Percentiles rank a stretch among this genome's conserved stretches.
Conservation (phyloP, 2,888 invertebrate species). For the Dione vanillae region DNA sequence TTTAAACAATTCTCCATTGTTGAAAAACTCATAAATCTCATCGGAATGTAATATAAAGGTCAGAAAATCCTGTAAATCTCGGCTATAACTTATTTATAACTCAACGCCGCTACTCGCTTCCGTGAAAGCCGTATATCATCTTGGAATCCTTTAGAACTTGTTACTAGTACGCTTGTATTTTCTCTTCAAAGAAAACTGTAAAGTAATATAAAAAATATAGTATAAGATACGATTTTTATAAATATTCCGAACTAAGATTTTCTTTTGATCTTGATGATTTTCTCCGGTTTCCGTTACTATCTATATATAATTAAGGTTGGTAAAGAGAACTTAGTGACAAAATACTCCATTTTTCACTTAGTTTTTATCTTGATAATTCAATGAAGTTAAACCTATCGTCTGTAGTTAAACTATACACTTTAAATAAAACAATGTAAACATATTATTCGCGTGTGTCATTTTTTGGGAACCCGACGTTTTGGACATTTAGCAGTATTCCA, state of each 20-base stretch:
- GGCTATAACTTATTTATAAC: slow-evolving; percentile 70
- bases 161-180: slow-evolving; percentile 48
- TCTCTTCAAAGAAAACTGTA: slow-evolving; percentile 26
- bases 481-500: no score
- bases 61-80: slow-evolving; percentile 65
- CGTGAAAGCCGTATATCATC: slow-evolving; percentile 61
- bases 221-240: not conserved
- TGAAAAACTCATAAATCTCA: slow-evolving; percentile 60
- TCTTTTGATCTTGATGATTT: not conserved
- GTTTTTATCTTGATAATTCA: no score
- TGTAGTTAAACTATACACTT: no score
- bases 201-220: slow-evolving; percentile 13
- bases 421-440: no score
- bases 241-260: not conserved
- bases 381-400: no score
- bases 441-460: no score
- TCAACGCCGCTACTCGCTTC: slow-evolving; percentile 57
- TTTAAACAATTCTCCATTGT: slow-evolving; percentile 24
- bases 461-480: no score
- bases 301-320: no score
- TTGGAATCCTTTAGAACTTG: slow-evolving; percentile 60
- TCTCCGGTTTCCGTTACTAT: no score
- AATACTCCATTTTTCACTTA: no score
- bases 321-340: no score
- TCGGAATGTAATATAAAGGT: slow-evolving; percentile 75